phyloP scores from a whole-genome alignment of 2,113 vertebrate species.

The Xerus inauris region DNA sequence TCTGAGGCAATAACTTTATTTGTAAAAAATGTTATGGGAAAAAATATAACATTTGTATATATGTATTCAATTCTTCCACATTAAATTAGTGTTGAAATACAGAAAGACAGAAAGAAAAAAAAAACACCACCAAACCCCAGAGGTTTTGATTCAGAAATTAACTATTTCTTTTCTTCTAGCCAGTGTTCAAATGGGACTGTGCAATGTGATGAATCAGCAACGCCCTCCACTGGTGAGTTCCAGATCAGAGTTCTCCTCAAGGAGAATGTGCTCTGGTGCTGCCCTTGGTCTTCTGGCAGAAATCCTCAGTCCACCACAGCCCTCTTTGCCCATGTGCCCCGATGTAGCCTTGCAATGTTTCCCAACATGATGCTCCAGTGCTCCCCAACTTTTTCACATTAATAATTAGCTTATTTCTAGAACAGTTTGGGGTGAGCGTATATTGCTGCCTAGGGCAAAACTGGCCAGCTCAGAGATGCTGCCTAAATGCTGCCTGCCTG shows the following conservation, averaged over 20 bases:
- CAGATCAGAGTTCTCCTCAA: background rate
- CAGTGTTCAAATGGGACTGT: constrained; percentile 90
- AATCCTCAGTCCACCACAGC: background rate
- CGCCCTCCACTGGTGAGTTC: constrained; percentile 85
- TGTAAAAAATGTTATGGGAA: background rate
- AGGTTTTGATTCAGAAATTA: constrained; percentile 27
- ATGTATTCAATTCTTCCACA: background rate
- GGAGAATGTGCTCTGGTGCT: background rate
- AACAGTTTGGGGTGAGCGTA: background rate
- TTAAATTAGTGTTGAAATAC: constrained; percentile 16
- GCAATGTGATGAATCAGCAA: constrained; percentile 85
- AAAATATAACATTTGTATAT: background rate
- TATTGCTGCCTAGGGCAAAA: background rate
- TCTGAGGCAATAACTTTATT: background rate
- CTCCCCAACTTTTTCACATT: background rate
- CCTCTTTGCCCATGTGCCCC: background rate
- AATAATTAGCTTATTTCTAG: background rate
- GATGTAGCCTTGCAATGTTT: background rate
- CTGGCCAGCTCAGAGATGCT: background rate
- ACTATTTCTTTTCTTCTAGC: constrained; percentile 80
- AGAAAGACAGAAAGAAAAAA: background rate
- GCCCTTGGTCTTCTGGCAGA: background rate
- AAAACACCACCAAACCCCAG: too few species aligned
- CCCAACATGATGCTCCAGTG: background rate
- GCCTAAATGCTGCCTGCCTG: background rate